Base-by-base conservation (phyloP, 2,113 vertebrate species). In the Caranx ignobilis region DNA sequence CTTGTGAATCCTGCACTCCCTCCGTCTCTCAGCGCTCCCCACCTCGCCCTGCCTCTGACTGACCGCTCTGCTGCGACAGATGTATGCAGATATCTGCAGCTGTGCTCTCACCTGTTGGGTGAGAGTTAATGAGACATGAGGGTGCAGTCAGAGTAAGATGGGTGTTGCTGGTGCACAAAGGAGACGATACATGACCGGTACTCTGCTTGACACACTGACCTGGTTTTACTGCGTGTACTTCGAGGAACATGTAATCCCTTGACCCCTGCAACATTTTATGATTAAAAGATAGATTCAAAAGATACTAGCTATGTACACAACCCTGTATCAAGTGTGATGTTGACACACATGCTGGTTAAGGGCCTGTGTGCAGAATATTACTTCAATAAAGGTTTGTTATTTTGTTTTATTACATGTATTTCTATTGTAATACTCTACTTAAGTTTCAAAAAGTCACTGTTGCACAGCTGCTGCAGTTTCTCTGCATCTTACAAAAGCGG, bases 61-160 rank as follows among this genome's bases (percentile, higher is more conserved):
- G 26, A 18, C 62, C 60, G 6, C 86, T 87, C 79, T 32, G 19
- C 71, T 67, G 66, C 65, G 84, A 92, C 91, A 93, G 92, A 93
- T 93, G 91, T 68, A 26, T 75, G 81, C 82, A 80, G 70, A 87
- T 74, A 81, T 71, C 26, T 85, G 89, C 93, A 93, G 91, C 92
- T 93, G 93, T 26, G 87, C 71, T 74, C 84, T 93, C 93, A 93
- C 93, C 92, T 94, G 92, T 91, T 77, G 87, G 59, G 57, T 69
- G 67, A 79, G 79, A 77, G 85, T 86, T 91, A 92, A 91, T 83
- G 77, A 89, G 90, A 90, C 47, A 57, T 84, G 85, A 88, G 64
- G 34, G 47, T 4, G 62, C n/a, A 59, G 70, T 67, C 71, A 52
- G 76, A 54, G 26, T 43, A 45, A 61, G 12, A 73, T 21, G 47